Conservation (phyloP, 2,797 vertebrate genomes). For the Garrulus glandarius region DNA sequence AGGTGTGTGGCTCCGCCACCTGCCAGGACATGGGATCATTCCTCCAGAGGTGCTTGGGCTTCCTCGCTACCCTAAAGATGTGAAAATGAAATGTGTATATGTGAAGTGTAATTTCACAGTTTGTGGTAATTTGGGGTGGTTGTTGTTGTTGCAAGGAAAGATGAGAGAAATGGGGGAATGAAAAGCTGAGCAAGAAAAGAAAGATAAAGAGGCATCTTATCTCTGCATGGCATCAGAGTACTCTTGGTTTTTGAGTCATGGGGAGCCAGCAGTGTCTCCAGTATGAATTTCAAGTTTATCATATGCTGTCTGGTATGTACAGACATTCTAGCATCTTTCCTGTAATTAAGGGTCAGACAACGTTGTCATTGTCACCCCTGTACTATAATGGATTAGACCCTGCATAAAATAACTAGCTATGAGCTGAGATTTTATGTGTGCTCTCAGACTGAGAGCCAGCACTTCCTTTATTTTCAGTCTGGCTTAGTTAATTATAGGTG, state of each 20-base stretch:
- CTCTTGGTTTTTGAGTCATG: neutral
- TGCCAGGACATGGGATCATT: neutral
- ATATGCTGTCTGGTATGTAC: neutral
- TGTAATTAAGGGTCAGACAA: constrained; percentile 44
- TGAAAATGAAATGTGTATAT: neutral
- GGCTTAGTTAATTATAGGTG: neutral
- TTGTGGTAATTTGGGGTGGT: neutral
- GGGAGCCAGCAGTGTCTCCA: neutral
- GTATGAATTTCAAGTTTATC: constrained; percentile 27
- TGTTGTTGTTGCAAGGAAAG: neutral
- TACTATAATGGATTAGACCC: constrained; percentile 16
- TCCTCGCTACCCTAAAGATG: neutral
- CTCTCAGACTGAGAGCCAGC: neutral
- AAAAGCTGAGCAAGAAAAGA: neutral
- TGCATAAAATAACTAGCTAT: neutral
- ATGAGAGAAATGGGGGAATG: neutral
- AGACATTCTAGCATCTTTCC: neutral
- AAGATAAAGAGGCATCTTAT: neutral
- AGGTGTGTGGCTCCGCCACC: neutral
- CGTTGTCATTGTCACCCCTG: neutral
- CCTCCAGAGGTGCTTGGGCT: neutral
- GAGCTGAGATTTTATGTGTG: neutral
- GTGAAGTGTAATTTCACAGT: neutral
- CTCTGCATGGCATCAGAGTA: neutral
- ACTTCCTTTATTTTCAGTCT: constrained; percentile 11